Evolutionary conservation across 2,113 vertebrate species (phyloP).

Genomic region (Polypterus senegalus): DNA sequence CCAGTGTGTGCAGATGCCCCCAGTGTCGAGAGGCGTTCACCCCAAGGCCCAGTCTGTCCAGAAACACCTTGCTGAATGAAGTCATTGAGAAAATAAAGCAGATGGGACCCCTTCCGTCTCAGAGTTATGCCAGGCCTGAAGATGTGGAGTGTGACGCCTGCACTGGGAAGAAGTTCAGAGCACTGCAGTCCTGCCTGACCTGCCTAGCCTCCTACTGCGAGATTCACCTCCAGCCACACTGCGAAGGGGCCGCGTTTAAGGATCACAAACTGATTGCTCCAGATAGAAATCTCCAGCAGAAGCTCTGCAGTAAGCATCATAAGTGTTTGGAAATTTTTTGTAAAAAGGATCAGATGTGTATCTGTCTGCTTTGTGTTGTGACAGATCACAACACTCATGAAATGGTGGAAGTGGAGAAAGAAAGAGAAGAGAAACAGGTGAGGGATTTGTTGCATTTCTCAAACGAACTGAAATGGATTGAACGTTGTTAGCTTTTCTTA

Average conservation of each 20-base stretch:
- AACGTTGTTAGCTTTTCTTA: too few relatives aligned
- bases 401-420: constrained; percentile 30
- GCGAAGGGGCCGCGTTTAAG: not conserved
- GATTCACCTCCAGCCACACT: constrained; percentile 6
- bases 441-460: not conserved
- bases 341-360: constrained; percentile 31
- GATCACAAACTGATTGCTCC: constrained; percentile 4
- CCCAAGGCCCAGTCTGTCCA: constrained; percentile 21
- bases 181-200: constrained; percentile 6
- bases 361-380: constrained; percentile 38
- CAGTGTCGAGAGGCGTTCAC: constrained; percentile 34
- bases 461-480: too few relatives aligned
- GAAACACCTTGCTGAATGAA: constrained; percentile 33
- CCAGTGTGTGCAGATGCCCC: constrained; percentile 25
- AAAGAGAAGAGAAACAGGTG: constrained; percentile 35
- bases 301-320: constrained; percentile 34
- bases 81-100: constrained; percentile 29
- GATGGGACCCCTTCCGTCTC: rapidly evolving
- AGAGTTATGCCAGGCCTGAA: rapidly evolving
- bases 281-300: not conserved
- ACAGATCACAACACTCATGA: constrained; percentile 33
- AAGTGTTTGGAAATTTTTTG: constrained; percentile 46
- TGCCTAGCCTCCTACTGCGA: constrained; percentile 11
- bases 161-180: not conserved
- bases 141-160: not conserved